Base-by-base conservation (phyloP, 2,797 vertebrate species). In the Gymnothorax javanicus region DNA sequence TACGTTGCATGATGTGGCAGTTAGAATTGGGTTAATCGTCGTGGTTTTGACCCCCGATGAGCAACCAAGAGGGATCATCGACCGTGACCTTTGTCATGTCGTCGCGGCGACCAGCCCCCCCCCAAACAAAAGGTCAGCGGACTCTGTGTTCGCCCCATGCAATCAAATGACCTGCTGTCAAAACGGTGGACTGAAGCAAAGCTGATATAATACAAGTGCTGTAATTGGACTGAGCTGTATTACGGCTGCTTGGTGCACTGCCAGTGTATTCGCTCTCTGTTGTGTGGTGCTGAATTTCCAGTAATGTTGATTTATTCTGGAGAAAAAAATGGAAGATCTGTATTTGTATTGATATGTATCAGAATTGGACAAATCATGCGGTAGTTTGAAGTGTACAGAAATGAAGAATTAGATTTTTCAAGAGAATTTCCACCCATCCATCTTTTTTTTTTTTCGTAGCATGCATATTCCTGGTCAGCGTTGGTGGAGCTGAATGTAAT, bases 21-120 rank as follows among this genome's bases (percentile, higher is more conserved):
- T 92, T 91, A 82, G 83, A 94, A 93, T 89, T 92, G 90, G 92
- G 91, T 94, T 93, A 92, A 94, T 93, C 89, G 87, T 89, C 86
- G 20, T n/a, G 82, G 27, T 52, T 57, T 59, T 73, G 58, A 73
- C 79, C 75, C 73, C 15, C 60, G 33, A 43, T n/a, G 43, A 25
- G 87, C 83, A 62, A 17, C 83, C 77, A n/a, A 17, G 73, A 60
- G 13, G n/a, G 54, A 52, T 59, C 11, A 20, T 56, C 62, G 15
- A 43, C 25, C 4, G 54, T 60, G 86, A 57, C 84, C 56, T 50
- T 52, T 85, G 17, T n/a, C 54, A 3, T 15, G 9, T 64, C 5
- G 57, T 50, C 59, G 1, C 11, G 54, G n/a, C 4, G 25, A 27
- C 52, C 33, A 25, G 52, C 71, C 11, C 7, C 33, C 8, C 27